Conservation (phyloP, 1,140 invertebrate genomes). For the Chelonus insularis region DNA sequence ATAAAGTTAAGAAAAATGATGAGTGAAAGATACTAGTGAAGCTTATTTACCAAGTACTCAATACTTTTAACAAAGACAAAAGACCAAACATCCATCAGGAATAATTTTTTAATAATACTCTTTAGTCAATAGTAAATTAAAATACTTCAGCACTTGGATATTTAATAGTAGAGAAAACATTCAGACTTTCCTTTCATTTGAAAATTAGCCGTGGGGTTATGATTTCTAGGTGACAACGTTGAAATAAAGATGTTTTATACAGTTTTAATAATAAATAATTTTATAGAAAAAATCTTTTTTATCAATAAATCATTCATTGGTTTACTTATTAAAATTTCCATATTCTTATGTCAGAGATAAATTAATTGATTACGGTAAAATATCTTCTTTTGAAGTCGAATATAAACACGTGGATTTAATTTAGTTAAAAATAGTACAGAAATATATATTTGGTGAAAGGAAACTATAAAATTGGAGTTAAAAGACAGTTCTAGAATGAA, state of each 20-base stretch:
- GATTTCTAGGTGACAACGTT: not conserved
- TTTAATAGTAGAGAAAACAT: not conserved
- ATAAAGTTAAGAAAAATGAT: not conserved
- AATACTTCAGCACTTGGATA: not conserved
- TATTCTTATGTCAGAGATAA: too few relatives aligned
- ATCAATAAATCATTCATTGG: too few relatives aligned
- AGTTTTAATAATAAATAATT: too few relatives aligned
- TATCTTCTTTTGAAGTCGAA: too few relatives aligned
- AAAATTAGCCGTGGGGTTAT: not conserved
- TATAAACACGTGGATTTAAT: too few relatives aligned
- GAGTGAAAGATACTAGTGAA: not conserved
- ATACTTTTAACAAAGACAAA: not conserved
- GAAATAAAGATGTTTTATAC: not conserved
- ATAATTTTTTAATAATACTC: not conserved
- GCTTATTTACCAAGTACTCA: not conserved
- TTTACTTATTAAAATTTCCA: too few relatives aligned
- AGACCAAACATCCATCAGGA: not conserved
- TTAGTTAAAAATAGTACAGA: too few relatives aligned
- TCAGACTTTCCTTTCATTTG: not conserved
- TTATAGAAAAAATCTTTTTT: too few relatives aligned
- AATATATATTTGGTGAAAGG: constrained; percentile 37
- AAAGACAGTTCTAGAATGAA: not conserved
- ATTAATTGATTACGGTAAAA: too few relatives aligned
- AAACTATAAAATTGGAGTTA: constrained; percentile 29
- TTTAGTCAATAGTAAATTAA: not conserved